Base-by-base conservation (phyloP, 2,888 invertebrate species). In the Copidosoma aretas region DNA sequence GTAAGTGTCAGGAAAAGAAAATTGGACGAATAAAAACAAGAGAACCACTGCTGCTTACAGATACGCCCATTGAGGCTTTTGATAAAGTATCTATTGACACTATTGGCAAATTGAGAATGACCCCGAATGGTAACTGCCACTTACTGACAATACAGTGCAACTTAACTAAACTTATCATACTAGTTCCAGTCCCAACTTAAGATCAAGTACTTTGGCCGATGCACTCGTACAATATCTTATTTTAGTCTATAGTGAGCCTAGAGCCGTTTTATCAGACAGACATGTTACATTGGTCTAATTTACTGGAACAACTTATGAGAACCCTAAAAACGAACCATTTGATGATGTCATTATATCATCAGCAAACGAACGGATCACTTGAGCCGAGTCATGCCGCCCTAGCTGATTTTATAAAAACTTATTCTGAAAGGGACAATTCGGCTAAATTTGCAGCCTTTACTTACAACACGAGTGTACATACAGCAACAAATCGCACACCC, bases 11-110 rank as follows among this genome's bases (percentile, higher is more conserved):
- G 22, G 68, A 73, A 22, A 65, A 71, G 24, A 75, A 75, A 56
- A 58, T 71, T 0, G 71, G 67, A 0, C 53, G 70, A 1, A 56
- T 62, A 0, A 67, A 68, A n/a, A n/a, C n/a, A n/a, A n/a, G n/a
- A n/a, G n/a, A n/a, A n/a, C 74, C 76, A 0, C 65, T 78, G 72
- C 59, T 74, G 0, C 59, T 72, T 1, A 75, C 68, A 0, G 73
- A 73, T 17, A 73, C 67, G 0, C 73, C 71, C 0, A 59, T 63
- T 0, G 65, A 71, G 39, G 51, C 67, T 1, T 75, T 73, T n/a
- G 65, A 73, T 8, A 73, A 73, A 14, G 62, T 71, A 0, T 72
- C 71, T 0, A 60, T 74, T 10, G 64, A 73, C 32, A 73, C 64
- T 0, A 69, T 72, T 19, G 67, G 70, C 0, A 69, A 68, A 14